Conservation (phyloP, 2,888 invertebrate species). For the Cheilosia pagana region DNA sequence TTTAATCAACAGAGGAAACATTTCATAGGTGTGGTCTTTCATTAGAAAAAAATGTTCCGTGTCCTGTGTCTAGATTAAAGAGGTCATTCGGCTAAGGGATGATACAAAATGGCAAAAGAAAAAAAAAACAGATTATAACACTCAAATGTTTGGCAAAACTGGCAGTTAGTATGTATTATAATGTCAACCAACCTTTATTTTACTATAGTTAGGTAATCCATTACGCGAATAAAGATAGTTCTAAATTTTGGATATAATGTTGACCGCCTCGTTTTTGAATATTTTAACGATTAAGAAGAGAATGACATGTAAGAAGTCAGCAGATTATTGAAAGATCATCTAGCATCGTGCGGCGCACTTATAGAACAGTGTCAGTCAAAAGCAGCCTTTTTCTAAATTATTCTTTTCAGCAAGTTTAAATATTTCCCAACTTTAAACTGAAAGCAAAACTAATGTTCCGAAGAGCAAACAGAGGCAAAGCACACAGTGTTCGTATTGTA, state of each 20-base stretch:
- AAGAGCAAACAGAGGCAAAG: not conserved
- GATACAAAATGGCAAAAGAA: slow-evolving; percentile 11
- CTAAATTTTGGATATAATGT: too few species aligned
- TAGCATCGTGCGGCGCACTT: too few species aligned
- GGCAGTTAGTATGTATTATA: not conserved
- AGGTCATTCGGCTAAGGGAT: slow-evolving; percentile 57
- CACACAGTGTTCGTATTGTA: not conserved
- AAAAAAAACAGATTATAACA: not conserved
- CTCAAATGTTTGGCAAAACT: not conserved
- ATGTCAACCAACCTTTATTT: not conserved
- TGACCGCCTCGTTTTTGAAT: too few species aligned
- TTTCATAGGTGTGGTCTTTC: slow-evolving; percentile 62
- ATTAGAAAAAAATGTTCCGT: slow-evolving; percentile 51
- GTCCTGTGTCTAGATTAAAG: slow-evolving; percentile 57
- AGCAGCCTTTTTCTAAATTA: too few species aligned
- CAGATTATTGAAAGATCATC: too few species aligned
- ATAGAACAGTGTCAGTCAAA: too few species aligned
- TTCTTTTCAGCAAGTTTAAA: not conserved
- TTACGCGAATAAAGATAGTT: too few species aligned
- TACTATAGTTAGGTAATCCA: too few species aligned
- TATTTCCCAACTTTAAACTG: not conserved
- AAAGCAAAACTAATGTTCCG: not conserved
- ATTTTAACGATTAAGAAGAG: too few species aligned
- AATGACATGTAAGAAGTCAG: too few species aligned
- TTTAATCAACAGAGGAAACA: slow-evolving; percentile 45